Evolutionary conservation across 2,113 vertebrate species (phyloP), one percentile per base, ranked within the genome.

Genomic region (Ctenodactylus gundi): DNA sequence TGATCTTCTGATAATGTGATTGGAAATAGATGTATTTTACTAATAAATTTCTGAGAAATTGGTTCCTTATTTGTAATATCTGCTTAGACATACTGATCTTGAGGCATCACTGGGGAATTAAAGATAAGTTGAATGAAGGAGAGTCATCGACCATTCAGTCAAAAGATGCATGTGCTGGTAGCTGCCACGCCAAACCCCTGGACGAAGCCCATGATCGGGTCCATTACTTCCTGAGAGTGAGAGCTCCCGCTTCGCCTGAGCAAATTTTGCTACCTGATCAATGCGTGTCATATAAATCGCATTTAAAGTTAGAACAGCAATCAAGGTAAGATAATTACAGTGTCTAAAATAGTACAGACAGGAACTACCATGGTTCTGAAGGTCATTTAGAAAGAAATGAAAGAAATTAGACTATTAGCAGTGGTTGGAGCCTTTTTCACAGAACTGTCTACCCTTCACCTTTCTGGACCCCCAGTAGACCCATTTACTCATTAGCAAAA

Each of bases 271-370:
- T 55, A 18, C 36, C 36, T 70, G 90, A 55, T 90, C 80, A 88
- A 55, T 15, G n/a, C 12, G 75, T 18, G 14, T 58, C 62, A 18
- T 46, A 57, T 51, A 80, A 73, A 87, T 75, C 82, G 6, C 49
- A 57, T 80, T 91, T 91, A 57, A 64, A 68, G 34, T 88, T 73
- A 60, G 34, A 96, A 82, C 18, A 85, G 27, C 6, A 93, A 75
- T 76, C n/a, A 76, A 87, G 39, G 7, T 34, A 91, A 92, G 55
- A 57, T 91, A 60, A 91, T 75, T 75, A 73, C 21, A 68, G 15
- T 64, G 75, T 78, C 34, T 75, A 55, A 92, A 90, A 85, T 46
- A 84, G 20, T 46, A 57, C 36, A 91, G 34, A 83, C 20, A 86
- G 39, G 4, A 25, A 81, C 84, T 83, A 27, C 9, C 4, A 73